Evolutionary conservation across 2,113 vertebrate species (phyloP).

Genomic region (Tachuris rubrigastra): DNA sequence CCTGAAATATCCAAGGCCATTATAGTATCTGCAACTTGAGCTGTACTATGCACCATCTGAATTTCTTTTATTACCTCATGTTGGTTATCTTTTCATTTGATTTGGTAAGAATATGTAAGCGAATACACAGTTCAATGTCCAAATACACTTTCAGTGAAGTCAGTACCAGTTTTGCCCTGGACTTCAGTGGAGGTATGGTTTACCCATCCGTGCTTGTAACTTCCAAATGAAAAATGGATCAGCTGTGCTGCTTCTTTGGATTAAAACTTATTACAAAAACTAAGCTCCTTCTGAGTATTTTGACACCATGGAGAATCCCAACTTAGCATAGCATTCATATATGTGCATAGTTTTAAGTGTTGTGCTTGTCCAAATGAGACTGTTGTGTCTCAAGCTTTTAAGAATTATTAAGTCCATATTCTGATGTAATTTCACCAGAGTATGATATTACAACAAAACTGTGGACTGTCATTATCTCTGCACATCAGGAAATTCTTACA

Average conservation of each 20-base stretch:
- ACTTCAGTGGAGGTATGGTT: neutral
- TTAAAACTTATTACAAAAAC: neutral
- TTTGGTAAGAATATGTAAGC: neutral
- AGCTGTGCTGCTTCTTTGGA: neutral
- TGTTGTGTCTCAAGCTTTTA: neutral
- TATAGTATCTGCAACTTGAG: neutral
- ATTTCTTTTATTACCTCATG: neutral
- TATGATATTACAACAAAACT: neutral
- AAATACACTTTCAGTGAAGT: neutral
- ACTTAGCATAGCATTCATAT: neutral
- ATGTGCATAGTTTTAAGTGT: neutral
- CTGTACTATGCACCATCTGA: neutral
- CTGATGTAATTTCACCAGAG: neutral
- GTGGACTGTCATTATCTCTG: neutral
- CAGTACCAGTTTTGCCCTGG: neutral
- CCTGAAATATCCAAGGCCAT: neutral
- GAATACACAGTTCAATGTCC: neutral
- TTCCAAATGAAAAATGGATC: neutral
- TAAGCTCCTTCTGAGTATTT: neutral
- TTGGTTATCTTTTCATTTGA: neutral
- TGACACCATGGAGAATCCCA: neutral
- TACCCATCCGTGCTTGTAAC: neutral
- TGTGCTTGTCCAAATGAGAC: neutral
- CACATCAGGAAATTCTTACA: neutral
- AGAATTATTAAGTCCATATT: neutral